phyloP scores from a whole-genome alignment of 2,797 vertebrate genomes.

The Argentina silus region DNA sequence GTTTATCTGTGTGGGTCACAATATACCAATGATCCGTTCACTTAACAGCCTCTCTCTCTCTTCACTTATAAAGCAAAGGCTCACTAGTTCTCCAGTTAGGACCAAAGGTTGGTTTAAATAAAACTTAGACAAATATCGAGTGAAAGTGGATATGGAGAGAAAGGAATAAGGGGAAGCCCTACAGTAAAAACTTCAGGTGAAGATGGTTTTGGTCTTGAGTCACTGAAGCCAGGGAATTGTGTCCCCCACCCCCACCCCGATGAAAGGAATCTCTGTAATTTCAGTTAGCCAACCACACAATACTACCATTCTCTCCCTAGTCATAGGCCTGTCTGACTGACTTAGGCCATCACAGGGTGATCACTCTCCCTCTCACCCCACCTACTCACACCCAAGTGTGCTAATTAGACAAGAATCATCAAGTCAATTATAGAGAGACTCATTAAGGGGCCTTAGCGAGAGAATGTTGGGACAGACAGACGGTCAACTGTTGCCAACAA shows the following conservation, averaged over 20 bases:
- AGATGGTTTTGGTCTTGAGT: background rate
- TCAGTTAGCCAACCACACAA: slow-evolving; percentile 71
- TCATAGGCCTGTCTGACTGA: slow-evolving; percentile 73
- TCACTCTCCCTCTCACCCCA: slow-evolving; percentile 46
- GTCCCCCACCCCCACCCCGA: slow-evolving; percentile 57
- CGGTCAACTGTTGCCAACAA: slow-evolving; percentile 50
- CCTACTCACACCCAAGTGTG: slow-evolving; percentile 61
- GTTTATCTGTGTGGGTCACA: slow-evolving; percentile 45
- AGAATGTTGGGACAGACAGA: slow-evolving; percentile 40
- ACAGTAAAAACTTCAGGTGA: too few relatives aligned
- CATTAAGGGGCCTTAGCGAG: slow-evolving; percentile 64
- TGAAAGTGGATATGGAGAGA: too few relatives aligned
- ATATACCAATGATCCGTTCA: slow-evolving; percentile 36
- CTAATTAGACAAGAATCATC: slow-evolving; percentile 80
- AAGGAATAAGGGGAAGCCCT: too few relatives aligned
- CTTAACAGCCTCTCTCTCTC: slow-evolving; percentile 16
- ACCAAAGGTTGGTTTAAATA: too few relatives aligned
- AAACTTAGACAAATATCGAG: too few relatives aligned
- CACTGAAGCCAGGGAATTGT: background rate
- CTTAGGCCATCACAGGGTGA: slow-evolving; percentile 71
- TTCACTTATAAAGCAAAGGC: background rate
- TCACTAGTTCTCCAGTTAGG: background rate
- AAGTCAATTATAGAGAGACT: slow-evolving; percentile 73
- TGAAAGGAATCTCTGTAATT: slow-evolving; percentile 63
- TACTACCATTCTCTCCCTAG: slow-evolving; percentile 63